A percentile compares a stretch with the other conserved stretches of the same genome.
phyloP scores from a whole-genome alignment of 2,797 vertebrate genomes.

The Epinephelus coioides region DNA sequence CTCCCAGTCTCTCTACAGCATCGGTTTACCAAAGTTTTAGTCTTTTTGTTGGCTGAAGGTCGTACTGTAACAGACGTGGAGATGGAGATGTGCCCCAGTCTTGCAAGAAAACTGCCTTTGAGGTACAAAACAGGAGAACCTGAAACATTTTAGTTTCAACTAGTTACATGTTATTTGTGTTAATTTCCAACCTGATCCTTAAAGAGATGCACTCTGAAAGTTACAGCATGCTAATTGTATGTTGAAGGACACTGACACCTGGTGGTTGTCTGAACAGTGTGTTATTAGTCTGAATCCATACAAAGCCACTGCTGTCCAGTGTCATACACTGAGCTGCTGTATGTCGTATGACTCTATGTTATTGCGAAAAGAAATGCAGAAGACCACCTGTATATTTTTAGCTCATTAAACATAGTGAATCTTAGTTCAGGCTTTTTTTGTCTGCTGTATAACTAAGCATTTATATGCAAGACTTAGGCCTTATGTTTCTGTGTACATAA shows the following conservation, averaged over 20 bases:
- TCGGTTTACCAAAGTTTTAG: conserved; percentile 21
- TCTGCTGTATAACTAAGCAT: not conserved
- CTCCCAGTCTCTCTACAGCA: conserved; percentile 14
- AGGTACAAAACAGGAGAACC: conserved; percentile 6
- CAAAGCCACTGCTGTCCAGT: not conserved
- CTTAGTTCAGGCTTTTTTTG: too few species aligned
- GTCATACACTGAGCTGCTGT: not conserved
- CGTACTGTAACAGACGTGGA: not conserved
- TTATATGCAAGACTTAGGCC: not conserved
- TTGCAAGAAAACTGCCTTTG: conserved; percentile 20
- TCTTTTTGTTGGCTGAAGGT: conserved; percentile 37
- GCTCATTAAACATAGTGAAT: too few species aligned
- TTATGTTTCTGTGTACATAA: not conserved
- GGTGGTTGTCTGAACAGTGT: conserved; percentile 54
- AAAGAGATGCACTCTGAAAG: conserved; percentile 4
- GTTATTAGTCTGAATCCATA: not conserved
- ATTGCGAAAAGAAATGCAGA: not conserved
- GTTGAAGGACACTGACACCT: conserved; percentile 81
- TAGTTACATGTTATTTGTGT: not conserved
- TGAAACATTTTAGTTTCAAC: conserved; percentile 25
- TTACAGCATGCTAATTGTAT: not conserved
- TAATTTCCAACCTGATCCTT: not conserved
- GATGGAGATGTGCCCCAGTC: conserved; percentile 3
- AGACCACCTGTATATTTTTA: too few species aligned
- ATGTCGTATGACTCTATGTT: not conserved